These are phyloP conservation scores for Muntiacus reevesi DNA, from an alignment of 2,113 vertebrate species.

Conservation along the genomic window DNA sequence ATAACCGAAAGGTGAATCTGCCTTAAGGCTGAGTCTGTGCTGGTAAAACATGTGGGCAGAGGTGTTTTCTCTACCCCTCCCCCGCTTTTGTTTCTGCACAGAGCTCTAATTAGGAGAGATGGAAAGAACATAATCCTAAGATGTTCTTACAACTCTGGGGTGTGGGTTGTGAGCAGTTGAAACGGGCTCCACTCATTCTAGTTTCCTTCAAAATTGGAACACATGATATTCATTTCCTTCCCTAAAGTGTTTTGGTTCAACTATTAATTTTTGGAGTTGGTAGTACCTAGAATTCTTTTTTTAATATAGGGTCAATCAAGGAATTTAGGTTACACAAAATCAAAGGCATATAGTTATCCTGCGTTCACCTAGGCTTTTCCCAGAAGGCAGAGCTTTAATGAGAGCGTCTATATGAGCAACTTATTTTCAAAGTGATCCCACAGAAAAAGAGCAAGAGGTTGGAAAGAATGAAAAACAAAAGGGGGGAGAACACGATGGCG, in stretches of 20 bases:
- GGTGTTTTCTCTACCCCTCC: not conserved
- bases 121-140: not conserved
- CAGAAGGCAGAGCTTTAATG: not conserved
- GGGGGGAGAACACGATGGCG: fast-evolving
- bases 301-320: not conserved
- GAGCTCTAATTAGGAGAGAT: constrained; percentile 26
- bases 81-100: not conserved
- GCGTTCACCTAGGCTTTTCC: not conserved
- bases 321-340: not conserved
- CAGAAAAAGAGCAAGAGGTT: not conserved
- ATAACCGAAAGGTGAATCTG: constrained; percentile 50
- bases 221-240: not conserved
- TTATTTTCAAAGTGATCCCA: not conserved
- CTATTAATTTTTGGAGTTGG: not conserved
- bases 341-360: not conserved
- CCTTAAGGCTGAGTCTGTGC: not conserved
- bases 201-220: not conserved
- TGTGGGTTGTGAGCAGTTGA: not conserved
- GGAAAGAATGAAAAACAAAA: not conserved
- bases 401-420: not conserved
- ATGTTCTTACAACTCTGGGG: not conserved
- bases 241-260: not conserved
- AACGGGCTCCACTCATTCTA: not conserved
- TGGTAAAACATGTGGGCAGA: not conserved
- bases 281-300: not conserved